Conservation (phyloP, 2,113 vertebrate species). For the Hemiprocne comata region DNA sequence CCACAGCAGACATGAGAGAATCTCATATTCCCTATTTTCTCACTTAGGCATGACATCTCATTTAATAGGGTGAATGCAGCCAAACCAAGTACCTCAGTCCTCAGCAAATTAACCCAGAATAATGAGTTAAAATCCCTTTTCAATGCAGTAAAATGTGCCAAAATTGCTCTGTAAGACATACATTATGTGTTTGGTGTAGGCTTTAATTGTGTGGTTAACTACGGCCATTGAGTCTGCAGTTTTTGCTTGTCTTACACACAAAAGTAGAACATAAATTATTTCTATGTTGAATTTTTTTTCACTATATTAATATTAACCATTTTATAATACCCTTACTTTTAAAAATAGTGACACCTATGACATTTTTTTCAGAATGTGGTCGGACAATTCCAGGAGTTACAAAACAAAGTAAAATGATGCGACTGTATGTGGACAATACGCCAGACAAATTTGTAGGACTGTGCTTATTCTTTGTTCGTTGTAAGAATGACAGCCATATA, state of each 20-base stretch:
- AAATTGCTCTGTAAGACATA: neutral
- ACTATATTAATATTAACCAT: neutral
- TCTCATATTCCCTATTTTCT: neutral
- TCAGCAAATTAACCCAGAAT: neutral
- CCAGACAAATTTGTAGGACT: conserved; percentile 71
- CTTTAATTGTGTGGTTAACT: neutral
- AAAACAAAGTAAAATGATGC: conserved; percentile 76
- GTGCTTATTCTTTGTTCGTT: conserved; percentile 82
- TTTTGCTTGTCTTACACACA: neutral
- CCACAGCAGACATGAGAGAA: neutral
- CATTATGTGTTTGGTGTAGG: rapidly evolving
- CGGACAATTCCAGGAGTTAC: conserved; percentile 67
- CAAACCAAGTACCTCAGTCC: neutral
- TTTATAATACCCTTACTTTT: neutral
- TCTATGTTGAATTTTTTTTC: neutral
- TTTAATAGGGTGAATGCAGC: neutral
- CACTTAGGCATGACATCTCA: neutral
- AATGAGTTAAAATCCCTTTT: neutral
- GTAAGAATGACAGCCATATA: conserved; percentile 67
- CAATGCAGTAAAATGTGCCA: neutral
- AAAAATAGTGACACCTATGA: neutral
- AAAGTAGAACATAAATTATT: neutral
- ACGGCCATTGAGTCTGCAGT: neutral
- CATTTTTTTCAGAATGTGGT: conserved; percentile 81
- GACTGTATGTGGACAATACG: conserved; percentile 72